Percentiles rank a stretch among this genome's conserved stretches.
phyloP scores from a whole-genome alignment of 1,140 invertebrate species.

The Apolygus lucorum region DNA sequence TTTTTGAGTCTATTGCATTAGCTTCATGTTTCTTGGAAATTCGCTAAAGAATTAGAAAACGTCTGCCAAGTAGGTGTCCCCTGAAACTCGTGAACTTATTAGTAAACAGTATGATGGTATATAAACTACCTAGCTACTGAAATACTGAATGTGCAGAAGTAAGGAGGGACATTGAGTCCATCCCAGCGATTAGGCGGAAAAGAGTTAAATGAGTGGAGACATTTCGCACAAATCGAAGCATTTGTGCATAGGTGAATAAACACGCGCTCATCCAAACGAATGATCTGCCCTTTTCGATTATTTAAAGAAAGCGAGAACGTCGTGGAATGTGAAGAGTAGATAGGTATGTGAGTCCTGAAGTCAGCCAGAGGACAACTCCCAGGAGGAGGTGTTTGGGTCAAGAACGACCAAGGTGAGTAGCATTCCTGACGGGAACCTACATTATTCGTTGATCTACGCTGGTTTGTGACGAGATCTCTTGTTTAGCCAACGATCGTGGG shows the following conservation, averaged over 20 bases:
- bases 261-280: not conserved
- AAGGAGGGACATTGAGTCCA: not conserved
- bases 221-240: not conserved
- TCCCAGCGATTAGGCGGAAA: not conserved
- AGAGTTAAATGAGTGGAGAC: not conserved
- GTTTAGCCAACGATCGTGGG: too few species aligned
- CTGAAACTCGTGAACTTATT: too few species aligned
- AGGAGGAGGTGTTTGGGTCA: not conserved
- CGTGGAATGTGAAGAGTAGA: not conserved
- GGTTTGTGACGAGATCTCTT: too few species aligned
- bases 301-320: not conserved
- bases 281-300: not conserved
- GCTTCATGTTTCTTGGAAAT: too few species aligned
- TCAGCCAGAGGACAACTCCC: not conserved
- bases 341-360: not conserved
- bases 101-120: too few species aligned
- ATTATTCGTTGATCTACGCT: too few species aligned
- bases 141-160: not conserved
- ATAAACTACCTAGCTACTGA: too few species aligned
- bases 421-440: too few species aligned
- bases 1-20: too few species aligned
- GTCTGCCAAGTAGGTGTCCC: too few species aligned
- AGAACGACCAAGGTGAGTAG: slow-evolving; percentile 26
- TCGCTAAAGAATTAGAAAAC: too few species aligned
- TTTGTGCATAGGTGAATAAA: not conserved